Conservation (phyloP, 2,888 invertebrate species). For the Erebia palarica region DNA sequence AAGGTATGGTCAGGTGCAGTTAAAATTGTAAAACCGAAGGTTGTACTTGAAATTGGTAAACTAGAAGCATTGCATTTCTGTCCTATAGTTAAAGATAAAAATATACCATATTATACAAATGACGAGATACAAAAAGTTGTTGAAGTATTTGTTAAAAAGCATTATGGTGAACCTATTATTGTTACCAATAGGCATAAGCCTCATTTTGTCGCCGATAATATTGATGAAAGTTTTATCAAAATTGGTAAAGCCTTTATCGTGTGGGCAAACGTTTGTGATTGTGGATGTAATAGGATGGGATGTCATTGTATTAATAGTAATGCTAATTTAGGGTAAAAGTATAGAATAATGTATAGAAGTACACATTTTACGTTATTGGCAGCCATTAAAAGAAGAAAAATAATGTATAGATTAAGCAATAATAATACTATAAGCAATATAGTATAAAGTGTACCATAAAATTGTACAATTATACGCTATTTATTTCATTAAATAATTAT, state of each 20-base stretch:
- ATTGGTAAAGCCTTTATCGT: conserved; percentile 30
- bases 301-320: conserved; percentile 24
- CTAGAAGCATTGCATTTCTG: conserved; percentile 27
- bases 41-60: conserved; percentile 30
- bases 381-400: too few relatives aligned
- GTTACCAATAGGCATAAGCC: conserved; percentile 23
- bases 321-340: not conserved
- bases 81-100: conserved; percentile 33
- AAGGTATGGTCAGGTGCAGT: conserved; percentile 33
- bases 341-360: too few relatives aligned
- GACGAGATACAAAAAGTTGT: conserved; percentile 20
- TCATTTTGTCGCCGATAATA: conserved; percentile 25
- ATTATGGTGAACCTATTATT: conserved; percentile 36
- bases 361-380: too few relatives aligned
- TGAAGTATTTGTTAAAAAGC: conserved; percentile 21
- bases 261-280: conserved; percentile 38
- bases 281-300: conserved; percentile 26
- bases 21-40: conserved; percentile 32
- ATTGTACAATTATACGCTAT: too few relatives aligned
- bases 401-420: too few relatives aligned
- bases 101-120: conserved; percentile 7
- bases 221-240: conserved; percentile 23
- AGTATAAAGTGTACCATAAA: too few relatives aligned
- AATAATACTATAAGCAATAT: too few relatives aligned
- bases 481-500: too few relatives aligned